Evolutionary conservation across 2,888 invertebrate genomes (phyloP), one percentile per base, ranked within the genome.

Genomic region (Phengaris alcon): DNA sequence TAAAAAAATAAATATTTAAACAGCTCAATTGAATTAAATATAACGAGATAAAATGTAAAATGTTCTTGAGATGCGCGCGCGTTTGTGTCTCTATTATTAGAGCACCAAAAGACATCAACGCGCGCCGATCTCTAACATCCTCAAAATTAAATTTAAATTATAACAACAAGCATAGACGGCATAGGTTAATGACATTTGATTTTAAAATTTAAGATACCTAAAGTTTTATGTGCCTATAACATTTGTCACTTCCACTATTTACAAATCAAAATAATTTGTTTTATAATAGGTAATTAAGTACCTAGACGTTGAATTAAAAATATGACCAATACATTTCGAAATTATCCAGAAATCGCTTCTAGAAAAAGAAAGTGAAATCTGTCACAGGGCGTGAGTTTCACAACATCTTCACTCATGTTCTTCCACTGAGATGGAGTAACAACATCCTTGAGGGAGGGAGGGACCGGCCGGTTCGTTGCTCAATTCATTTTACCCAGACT

Each of bases 361-460:
- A 64, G 64, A 64, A 64, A 12, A 64, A 44, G 35, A 64, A 64
- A 59, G 59, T 59, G 64, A 12, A 13, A 59, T 9, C 15, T 64
- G 44, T 64, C 44, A 6, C 64, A 64, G 13, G 0, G 48, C 13
- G 35, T 2, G 64, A 12, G 64, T 64, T 12, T 64, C 35, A 35
- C 64, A 64, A 64, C 64, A 2, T 2, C 64, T n/a, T 64, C 35
- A 10, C 35, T 64, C 64, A 35, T 64, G 35, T 44, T 64, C 6
- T 64, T 35, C 64, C 64, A 64, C 44, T 35, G 59, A 59, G 64
- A 13, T 64, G 35, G 35, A 64, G 64, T 12, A 64, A 64, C 64
- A 64, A 35, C 64, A 64, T 64, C 35, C 35, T 64, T 64, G 64
- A 64, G 52, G 64, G 64, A 12, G n/a, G n/a, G n/a, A n/a, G n/a